These are phyloP conservation scores for Patagioenas fasciata DNA, from an alignment of 2,113 vertebrate genomes.

Conservation along the genomic window DNA sequence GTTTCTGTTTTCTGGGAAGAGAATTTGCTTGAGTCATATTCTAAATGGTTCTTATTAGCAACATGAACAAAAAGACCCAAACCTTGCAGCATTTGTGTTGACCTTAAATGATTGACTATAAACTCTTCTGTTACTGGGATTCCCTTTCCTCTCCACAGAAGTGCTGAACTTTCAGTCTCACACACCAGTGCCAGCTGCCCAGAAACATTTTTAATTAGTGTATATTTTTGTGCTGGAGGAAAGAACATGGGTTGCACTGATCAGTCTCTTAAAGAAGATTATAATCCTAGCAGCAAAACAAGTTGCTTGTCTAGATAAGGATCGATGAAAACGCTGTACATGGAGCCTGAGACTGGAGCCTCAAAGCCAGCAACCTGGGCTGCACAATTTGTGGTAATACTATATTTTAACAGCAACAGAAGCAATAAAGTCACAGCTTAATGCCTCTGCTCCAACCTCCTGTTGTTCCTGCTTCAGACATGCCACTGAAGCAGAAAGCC, in stretches of 20 bases:
- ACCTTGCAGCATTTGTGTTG: not conserved
- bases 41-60: not conserved
- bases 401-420: conserved; percentile 40
- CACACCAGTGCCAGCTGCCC: not conserved
- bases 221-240: conserved; percentile 40
- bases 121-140: not conserved
- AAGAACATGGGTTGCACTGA: conserved; percentile 81
- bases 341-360: not conserved
- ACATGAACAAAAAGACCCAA: not conserved
- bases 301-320: conserved; percentile 21
- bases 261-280: conserved; percentile 76
- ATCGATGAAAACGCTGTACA: conserved; percentile 55
- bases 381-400: not conserved
- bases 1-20: not conserved
- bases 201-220: conserved; percentile 61
- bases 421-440: not conserved
- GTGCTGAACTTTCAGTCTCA: not conserved
- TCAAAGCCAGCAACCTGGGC: not conserved
- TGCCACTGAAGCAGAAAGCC: not conserved
- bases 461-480: not conserved
- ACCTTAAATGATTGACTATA: not conserved
- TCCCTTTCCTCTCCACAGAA: conserved; percentile 2
- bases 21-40: not conserved
- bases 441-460: not conserved
- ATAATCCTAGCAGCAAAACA: conserved; percentile 58